A percentile compares a stretch with the other conserved stretches of the same genome.
phyloP scores from a whole-genome alignment of 2,888 invertebrate genomes.

The Oscheius onirici region DNA sequence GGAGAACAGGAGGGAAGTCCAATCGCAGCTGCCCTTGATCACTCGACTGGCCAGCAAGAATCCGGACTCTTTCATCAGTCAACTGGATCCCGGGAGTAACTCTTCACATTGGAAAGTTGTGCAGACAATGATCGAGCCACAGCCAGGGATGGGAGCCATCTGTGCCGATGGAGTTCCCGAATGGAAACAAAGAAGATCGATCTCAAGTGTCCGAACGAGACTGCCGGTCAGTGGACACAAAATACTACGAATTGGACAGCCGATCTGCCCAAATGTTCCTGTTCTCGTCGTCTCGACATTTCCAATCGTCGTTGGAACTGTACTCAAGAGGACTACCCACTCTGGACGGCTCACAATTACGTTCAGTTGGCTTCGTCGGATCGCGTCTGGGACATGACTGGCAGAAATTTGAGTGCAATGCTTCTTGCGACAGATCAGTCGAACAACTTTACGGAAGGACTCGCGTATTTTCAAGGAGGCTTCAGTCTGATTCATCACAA shows the following conservation, averaged over 20 bases:
- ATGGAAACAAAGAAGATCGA: too few species aligned
- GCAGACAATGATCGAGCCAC: conserved; percentile 33
- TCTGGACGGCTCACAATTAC: conserved; percentile 40
- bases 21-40: too few species aligned
- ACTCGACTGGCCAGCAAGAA: conserved; percentile 47
- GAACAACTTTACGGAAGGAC: conserved; percentile 19
- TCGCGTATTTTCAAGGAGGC: conserved; percentile 55
- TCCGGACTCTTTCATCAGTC: conserved; percentile 50
- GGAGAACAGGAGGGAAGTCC: conserved; percentile 10
- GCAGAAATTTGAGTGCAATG: conserved; percentile 49
- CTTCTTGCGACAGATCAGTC: neutral
- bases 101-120: conserved; percentile 12
- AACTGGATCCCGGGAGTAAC: conserved; percentile 23
- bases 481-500: conserved; percentile 53
- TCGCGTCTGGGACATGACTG: conserved; percentile 54
- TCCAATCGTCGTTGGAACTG: conserved; percentile 60
- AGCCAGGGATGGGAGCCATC: conserved; percentile 51
- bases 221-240: too few species aligned
- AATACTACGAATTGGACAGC: too few species aligned
- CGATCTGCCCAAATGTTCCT: too few species aligned
- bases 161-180: conserved; percentile 41
- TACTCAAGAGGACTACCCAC: conserved; percentile 60
- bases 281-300: conserved; percentile 25
- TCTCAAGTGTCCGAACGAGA: too few species aligned
- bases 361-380: conserved; percentile 59